A percentile compares a stretch with the other conserved stretches of the same genome.
Evolutionary conservation across 2,113 vertebrate species (phyloP).

Genomic region (Gavia stellata): DNA sequence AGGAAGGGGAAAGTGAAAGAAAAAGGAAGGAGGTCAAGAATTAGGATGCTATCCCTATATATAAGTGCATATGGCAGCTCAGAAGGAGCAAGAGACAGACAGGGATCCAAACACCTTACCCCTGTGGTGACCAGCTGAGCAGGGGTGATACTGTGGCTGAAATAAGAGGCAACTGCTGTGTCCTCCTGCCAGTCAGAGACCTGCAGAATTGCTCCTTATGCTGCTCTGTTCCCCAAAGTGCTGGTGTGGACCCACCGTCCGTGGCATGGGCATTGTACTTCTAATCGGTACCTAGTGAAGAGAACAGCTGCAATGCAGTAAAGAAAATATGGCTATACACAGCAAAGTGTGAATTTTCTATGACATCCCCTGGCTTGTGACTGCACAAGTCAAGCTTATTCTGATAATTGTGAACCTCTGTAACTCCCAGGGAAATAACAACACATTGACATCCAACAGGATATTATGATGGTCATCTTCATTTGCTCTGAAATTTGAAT

Average conservation of each 20-base stretch:
- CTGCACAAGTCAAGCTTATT: not conserved
- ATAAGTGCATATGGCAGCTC: not conserved
- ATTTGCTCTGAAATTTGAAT: not conserved
- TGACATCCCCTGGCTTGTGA: not conserved
- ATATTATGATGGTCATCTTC: not conserved
- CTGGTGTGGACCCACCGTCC: not conserved
- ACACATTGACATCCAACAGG: rapidly evolving
- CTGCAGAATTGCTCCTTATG: rapidly evolving
- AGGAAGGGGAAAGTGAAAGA: not conserved
- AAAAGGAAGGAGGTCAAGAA: not conserved
- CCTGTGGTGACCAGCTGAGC: not conserved
- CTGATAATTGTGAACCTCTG: not conserved
- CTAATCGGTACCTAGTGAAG: not conserved
- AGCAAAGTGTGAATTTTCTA: not conserved
- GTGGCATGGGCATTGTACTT: not conserved
- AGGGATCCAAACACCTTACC: not conserved
- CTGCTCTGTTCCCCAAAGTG: not conserved
- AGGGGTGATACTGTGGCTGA: not conserved
- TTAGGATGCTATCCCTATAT: not conserved
- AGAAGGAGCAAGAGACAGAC: not conserved
- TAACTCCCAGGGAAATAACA: not conserved
- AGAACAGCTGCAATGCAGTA: not conserved
- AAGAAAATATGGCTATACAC: not conserved
- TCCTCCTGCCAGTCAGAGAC: not conserved
- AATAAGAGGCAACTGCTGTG: not conserved